phyloP scores from a whole-genome alignment of 2,113 vertebrate genomes.

The Mystacornis crossleyi region DNA sequence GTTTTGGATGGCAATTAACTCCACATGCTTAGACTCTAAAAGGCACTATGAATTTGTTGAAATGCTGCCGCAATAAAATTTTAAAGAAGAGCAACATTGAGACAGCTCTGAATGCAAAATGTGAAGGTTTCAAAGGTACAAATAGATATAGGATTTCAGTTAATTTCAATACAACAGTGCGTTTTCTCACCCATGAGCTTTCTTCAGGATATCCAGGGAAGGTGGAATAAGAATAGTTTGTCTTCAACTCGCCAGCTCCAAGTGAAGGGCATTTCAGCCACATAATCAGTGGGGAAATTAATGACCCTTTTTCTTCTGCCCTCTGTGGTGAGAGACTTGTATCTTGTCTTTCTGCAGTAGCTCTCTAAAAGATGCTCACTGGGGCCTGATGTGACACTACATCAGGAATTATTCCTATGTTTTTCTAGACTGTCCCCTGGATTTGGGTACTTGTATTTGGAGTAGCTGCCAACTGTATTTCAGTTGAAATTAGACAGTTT shows the following conservation, averaged over 20 bases:
- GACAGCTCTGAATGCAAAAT: background rate
- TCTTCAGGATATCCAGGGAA: background rate
- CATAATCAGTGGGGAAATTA: background rate
- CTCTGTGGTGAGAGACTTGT: background rate
- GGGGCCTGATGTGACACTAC: background rate
- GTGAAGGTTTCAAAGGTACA: background rate
- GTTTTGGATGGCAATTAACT: background rate
- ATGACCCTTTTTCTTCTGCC: background rate
- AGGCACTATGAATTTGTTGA: background rate
- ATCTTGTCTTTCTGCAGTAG: background rate
- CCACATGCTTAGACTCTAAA: background rate
- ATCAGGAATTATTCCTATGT: background rate
- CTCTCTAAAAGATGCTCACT: background rate
- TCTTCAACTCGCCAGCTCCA: background rate
- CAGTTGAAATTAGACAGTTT: background rate
- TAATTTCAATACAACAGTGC: accelerated
- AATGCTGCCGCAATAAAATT: background rate
- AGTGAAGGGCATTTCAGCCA: background rate
- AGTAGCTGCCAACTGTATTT: background rate
- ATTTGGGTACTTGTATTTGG: background rate
- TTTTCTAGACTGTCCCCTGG: background rate
- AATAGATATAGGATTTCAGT: background rate
- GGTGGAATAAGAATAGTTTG: background rate
- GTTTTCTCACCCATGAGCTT: background rate
- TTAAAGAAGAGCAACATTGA: background rate